A percentile compares a stretch with the other conserved stretches of the same genome.
Evolutionary conservation across 1,140 invertebrate genomes (phyloP).

Genomic region (Drosophila seguyi): DNA sequence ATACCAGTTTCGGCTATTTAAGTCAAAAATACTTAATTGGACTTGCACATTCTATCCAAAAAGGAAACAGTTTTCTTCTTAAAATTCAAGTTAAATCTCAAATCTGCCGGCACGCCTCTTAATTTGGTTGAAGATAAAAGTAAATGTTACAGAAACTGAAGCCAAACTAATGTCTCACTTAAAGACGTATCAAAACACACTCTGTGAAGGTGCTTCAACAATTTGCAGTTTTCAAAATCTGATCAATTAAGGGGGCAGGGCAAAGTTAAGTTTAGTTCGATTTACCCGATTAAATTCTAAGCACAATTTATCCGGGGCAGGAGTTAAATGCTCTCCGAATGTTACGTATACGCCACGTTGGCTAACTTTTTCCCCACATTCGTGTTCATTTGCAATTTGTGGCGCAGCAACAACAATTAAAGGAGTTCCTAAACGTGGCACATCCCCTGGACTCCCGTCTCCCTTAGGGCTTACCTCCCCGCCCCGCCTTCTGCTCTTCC

Average conservation of each 20-base stretch:
- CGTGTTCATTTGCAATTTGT: constrained; percentile 82
- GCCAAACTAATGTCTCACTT: background rate
- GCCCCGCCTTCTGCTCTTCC: background rate
- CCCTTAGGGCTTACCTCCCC: background rate
- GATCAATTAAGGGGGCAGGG: constrained; percentile 53
- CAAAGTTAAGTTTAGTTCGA: constrained; percentile 30
- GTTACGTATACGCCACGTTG: constrained; percentile 62
- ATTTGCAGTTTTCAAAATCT: constrained; percentile 21
- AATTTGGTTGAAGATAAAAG: background rate
- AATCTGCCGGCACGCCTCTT: background rate
- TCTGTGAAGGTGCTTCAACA: background rate
- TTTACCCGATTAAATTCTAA: constrained; percentile 77
- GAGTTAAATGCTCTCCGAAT: constrained; percentile 56
- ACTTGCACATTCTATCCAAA: background rate
- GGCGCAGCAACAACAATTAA: constrained; percentile 72
- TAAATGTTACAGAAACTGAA: background rate
- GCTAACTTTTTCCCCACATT: constrained; percentile 67
- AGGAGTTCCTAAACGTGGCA: constrained; percentile 56
- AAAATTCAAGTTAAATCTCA: background rate
- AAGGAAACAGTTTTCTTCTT: background rate
- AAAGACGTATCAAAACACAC: background rate
- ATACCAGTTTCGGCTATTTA: background rate
- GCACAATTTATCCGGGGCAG: constrained; percentile 69
- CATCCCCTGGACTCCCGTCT: constrained; percentile 21
- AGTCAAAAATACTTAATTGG: constrained; percentile 4